phyloP scores from a whole-genome alignment of 2,888 invertebrate species.

The Caenorhabditis sp. region DNA sequence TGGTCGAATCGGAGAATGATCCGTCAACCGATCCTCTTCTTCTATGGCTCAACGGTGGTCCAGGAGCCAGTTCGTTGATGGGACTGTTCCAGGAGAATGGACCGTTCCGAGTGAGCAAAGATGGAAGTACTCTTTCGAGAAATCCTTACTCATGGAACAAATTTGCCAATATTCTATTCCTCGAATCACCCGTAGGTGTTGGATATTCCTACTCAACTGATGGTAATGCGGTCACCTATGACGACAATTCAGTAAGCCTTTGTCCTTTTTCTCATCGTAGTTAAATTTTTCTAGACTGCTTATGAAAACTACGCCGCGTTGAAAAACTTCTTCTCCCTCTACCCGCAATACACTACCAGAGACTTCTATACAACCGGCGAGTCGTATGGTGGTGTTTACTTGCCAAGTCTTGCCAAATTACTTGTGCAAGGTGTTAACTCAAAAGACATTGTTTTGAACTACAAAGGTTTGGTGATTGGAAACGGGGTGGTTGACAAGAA shows the following conservation, averaged over 20 bases:
- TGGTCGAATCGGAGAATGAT: constrained; percentile 47
- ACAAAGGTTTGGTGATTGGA: constrained; percentile 56
- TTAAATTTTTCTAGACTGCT: constrained; percentile 57
- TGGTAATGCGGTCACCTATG: constrained; percentile 70
- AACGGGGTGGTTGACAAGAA: constrained; percentile 56
- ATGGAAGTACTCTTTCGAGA: constrained; percentile 45
- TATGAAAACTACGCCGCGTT: constrained; percentile 72
- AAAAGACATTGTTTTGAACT: constrained; percentile 38
- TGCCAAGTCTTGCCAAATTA: constrained; percentile 39
- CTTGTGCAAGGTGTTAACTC: constrained; percentile 42
- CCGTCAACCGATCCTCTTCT: constrained; percentile 48
- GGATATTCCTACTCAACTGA: constrained; percentile 74
- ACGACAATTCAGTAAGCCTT: constrained; percentile 52
- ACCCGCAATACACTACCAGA: constrained; percentile 33
- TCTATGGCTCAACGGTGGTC: constrained; percentile 68
- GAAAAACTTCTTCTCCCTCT: constrained; percentile 70
- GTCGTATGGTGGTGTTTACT: constrained; percentile 54
- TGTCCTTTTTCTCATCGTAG: not conserved
- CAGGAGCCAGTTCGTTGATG: constrained; percentile 72
- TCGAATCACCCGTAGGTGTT: constrained; percentile 75
- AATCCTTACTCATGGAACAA: constrained; percentile 67
- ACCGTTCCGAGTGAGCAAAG: constrained; percentile 68
- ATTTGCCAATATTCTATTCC: constrained; percentile 74
- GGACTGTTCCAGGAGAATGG: constrained; percentile 73
- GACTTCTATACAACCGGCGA: constrained; percentile 56